These are phyloP conservation scores for Lingula anatina DNA, from an alignment of 2,888 invertebrate species.

Conservation along the genomic window DNA sequence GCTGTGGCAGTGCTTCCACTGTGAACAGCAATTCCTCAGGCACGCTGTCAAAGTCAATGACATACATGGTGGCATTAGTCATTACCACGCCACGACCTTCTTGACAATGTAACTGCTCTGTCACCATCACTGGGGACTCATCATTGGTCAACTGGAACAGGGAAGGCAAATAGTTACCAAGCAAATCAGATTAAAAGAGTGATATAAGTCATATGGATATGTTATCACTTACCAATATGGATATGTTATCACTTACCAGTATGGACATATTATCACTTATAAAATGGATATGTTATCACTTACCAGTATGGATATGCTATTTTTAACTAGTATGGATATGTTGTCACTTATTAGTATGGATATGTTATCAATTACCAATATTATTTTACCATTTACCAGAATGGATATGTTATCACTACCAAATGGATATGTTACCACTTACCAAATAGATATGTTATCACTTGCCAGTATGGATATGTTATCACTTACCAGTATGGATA, in stretches of 20 bases:
- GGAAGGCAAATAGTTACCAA: conserved; percentile 1
- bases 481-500: conserved; percentile 44
- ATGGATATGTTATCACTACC: conserved; percentile 46
- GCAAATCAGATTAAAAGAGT: no score
- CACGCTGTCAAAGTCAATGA: conserved; percentile 44
- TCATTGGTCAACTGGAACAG: conserved; percentile 41
- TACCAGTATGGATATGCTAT: no score
- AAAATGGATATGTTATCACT: no score
- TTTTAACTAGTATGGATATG: no score
- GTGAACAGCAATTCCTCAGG: conserved; percentile 39
- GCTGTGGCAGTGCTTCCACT: conserved; percentile 30
- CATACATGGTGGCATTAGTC: conserved; percentile 44
- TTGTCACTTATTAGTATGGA: no score
- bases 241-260: background rate
- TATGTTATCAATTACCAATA: conserved; percentile 37
- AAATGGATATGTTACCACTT: conserved; percentile 44
- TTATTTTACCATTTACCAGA: conserved; percentile 48
- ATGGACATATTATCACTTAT: background rate
- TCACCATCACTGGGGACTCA: conserved; percentile 43
- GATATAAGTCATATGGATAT: no score
- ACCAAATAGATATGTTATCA: conserved; percentile 39
- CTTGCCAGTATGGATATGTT: no score
- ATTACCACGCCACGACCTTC: conserved; percentile 37
- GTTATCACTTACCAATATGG: background rate
- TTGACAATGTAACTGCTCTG: conserved; percentile 42